Evolutionary conservation across 2,797 vertebrate genomes (phyloP).

Genomic region (Cossypha dichroa): DNA sequence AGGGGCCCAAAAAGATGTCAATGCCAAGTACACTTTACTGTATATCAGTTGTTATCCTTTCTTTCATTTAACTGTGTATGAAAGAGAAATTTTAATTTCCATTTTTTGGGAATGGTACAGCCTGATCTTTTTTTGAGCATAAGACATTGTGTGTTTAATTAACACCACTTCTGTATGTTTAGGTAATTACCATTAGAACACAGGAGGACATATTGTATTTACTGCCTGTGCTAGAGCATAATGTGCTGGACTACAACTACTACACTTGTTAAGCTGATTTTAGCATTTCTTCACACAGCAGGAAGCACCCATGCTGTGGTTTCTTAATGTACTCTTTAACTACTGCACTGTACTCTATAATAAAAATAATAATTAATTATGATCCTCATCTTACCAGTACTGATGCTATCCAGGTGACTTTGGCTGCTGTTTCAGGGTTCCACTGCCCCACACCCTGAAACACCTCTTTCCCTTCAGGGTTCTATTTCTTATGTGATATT

Average conservation of each 20-base stretch:
- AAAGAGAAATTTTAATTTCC: not conserved
- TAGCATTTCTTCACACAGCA: conserved; percentile 58
- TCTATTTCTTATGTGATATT: conserved; percentile 60
- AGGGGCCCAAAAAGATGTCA: not conserved
- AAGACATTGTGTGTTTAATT: conserved; percentile 46
- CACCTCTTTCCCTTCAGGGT: conserved; percentile 26
- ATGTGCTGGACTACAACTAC: not conserved
- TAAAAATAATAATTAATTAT: conserved; percentile 54
- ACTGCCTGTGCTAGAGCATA: not conserved
- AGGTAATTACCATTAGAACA: conserved; percentile 27
- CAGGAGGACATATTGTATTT: not conserved
- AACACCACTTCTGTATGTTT: conserved; percentile 31
- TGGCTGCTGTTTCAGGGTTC: conserved; percentile 12
- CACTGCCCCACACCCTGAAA: conserved; percentile 17
- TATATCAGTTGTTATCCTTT: not conserved
- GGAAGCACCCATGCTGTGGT: conserved; percentile 49
- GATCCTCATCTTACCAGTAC: not conserved
- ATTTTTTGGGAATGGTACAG: not conserved
- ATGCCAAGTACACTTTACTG: not conserved
- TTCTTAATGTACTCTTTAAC: conserved; percentile 49
- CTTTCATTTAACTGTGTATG: not conserved
- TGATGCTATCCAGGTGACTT: not conserved
- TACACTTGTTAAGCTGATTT: conserved; percentile 22
- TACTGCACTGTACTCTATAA: conserved; percentile 23
- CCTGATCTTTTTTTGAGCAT: not conserved